These are phyloP conservation scores for Hapalemur alaotrensis DNA, from an alignment of 2,797 vertebrate species.

Conservation along the genomic window DNA sequence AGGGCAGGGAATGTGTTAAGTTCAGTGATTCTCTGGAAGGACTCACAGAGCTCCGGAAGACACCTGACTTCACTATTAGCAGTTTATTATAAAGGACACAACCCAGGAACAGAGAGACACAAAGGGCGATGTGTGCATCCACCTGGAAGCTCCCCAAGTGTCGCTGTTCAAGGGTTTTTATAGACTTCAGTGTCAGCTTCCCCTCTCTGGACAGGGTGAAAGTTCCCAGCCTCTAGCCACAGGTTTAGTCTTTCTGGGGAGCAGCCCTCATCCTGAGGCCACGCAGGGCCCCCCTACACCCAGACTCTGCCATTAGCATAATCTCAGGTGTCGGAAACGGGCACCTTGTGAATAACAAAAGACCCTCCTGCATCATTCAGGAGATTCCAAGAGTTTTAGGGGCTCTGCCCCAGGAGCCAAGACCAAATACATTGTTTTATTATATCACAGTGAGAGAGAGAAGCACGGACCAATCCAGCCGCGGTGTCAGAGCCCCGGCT, in stretches of 20 bases:
- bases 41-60: background rate
- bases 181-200: background rate
- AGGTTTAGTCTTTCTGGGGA: background rate
- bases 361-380: background rate
- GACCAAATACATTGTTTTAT: background rate
- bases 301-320: too few species aligned
- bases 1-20: too few species aligned
- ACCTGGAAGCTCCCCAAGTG: background rate
- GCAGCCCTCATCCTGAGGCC: too few species aligned
- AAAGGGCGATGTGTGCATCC: accelerated
- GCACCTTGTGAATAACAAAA: background rate
- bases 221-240: too few species aligned
- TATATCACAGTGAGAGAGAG: background rate
- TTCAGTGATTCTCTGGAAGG: background rate
- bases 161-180: background rate
- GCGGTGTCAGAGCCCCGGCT: background rate
- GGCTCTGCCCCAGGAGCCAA: too few species aligned
- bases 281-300: background rate
- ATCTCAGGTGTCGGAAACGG: background rate
- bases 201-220: background rate
- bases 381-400: background rate
- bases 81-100: background rate
- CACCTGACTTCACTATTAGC: too few species aligned
- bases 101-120: background rate
- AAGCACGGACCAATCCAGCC: accelerated